Base-by-base conservation (phyloP, 2,113 vertebrate species). In the Megaptera novaeangliae region DNA sequence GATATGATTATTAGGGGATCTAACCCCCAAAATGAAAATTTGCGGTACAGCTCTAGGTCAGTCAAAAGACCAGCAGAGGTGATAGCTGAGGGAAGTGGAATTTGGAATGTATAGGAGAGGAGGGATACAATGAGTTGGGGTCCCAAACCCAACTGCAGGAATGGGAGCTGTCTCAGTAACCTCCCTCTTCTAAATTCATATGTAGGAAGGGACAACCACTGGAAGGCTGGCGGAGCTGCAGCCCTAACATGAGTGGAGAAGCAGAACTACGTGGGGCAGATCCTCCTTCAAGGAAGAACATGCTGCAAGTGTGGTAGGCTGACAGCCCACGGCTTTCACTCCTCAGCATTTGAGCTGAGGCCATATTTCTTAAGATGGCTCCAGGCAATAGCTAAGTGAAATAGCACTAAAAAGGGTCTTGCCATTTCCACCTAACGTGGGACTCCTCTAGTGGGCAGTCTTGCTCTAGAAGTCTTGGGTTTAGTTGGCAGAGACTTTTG, bases 341-440 rank as follows among this genome's bases (percentile, higher is more conserved):
- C 44, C 6, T 78, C 15, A 31, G 21, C 41, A 59, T 52, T 41
- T 57, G 71, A 84, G 13, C 52, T 27, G 14, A 88, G 27, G 31
- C 23, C 21, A 12, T 34, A 18, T 7, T 52, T 92, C 39, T 88
- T 34, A 85, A 68, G 31, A 64, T n/a, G 36, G 31, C 11, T 20
- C 27, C 8, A 31, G 6, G 0, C 25, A 66, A 41, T 52, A 21
- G 6, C 15, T 64, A 41, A 46, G 13, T 46, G 71, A 44, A 18
- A n/a, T 20, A 20, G 2, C 11, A 3, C 49, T 66, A 39, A 27
- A 57, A 6, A 64, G 17, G 0, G 21, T 57, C 21, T 66, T 82
- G 3, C 9, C 3, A 23, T 52, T 61, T 36, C 39, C 1, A 57
- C 49, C 6, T 21, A 17, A 13, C 0, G 4, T 8, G 0, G 1